Base-by-base conservation (phyloP, 2,888 invertebrate species). In the Sinodicranocentrus sp. region DNA sequence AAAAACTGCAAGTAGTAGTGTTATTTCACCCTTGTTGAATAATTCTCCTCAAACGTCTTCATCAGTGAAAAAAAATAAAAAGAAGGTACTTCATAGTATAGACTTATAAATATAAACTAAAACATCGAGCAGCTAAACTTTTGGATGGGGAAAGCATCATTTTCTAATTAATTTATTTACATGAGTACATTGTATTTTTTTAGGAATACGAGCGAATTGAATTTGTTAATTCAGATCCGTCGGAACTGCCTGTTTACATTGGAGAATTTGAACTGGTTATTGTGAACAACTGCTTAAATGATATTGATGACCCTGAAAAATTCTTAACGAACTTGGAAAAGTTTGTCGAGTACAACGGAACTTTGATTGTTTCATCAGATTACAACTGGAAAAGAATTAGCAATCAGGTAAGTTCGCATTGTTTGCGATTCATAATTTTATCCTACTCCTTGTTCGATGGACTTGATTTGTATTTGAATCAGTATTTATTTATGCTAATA, bases 371-470 rank as follows among this genome's bases (percentile, higher is more conserved):
- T 54, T 84, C 82, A n/a, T 84, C 88, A 6, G 87, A 87, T 43
- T 88, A 88, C 61, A 85, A 85, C 71, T 88, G 88, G 88, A 84
- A 65, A 15, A 48, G 86, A 25, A 59, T 54, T n/a, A 85, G 84
- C 0, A 87, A 86, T 65, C 72, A 77, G 75, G 87, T 88, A 77
- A 33, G 65, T 21, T 2, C 26, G 23, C 59, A 59, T 13, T 23
- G 0, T 76, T 39, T 28, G n/a, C 25, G 25, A 39, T 8, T 57
- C 23, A 8, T 26, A 71, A 52, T 25, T 59, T 39, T 39, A 70
- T 70, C 2, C 33, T 21, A 25, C 19, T 52, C 39, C 13, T 13
- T 39, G 8, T 39, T 8, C 13, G 39, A 8, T 39, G 39, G 39
- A 39, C 6, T 39, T 6, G n/a, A n/a, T n/a, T n/a, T n/a, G n/a